Conservation (phyloP, 2,888 invertebrate genomes). For the Chrysolina americana region DNA sequence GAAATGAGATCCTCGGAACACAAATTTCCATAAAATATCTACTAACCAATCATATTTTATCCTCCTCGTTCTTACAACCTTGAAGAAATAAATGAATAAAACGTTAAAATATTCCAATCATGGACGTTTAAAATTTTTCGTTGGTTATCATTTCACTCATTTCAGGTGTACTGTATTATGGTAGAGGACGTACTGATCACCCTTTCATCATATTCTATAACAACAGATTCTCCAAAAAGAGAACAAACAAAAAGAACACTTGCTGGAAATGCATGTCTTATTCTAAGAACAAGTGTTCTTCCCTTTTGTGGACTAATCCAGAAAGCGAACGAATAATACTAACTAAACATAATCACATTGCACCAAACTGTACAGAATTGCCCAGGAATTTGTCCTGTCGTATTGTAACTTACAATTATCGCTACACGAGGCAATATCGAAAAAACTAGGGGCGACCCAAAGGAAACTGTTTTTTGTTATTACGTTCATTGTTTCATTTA, state of each 20-base stretch:
- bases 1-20: no score
- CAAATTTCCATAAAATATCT: no score
- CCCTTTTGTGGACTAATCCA: background rate
- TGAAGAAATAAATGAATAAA: no score
- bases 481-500: no score
- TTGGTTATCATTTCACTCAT: background rate
- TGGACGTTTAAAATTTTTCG: no score
- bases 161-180: constrained; percentile 12
- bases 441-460: background rate
- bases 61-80: no score
- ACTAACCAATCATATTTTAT: no score
- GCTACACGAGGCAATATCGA: background rate
- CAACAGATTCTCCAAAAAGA: constrained; percentile 1
- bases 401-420: background rate
- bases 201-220: background rate
- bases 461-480: background rate
- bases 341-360: constrained; percentile 11
- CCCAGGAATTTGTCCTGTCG: background rate
- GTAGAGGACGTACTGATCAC: background rate
- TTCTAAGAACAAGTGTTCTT: background rate
- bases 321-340: background rate
- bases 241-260: background rate
- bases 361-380: constrained; percentile 17
- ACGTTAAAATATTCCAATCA: no score
- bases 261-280: constrained; percentile 7